Conservation (phyloP, 2,888 invertebrate genomes). For the Acleris emargana region DNA sequence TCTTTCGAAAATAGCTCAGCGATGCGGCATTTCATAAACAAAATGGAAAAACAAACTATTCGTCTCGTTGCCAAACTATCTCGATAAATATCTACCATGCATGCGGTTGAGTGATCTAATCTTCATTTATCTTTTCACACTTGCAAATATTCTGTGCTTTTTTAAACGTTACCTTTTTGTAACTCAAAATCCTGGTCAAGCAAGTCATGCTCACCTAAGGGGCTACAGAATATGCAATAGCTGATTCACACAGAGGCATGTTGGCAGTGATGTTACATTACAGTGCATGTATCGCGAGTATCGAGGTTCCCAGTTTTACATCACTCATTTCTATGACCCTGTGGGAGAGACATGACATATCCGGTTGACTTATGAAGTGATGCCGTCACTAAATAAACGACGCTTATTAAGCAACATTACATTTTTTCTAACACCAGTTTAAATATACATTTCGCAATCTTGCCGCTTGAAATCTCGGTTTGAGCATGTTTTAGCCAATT, state of each 20-base stretch:
- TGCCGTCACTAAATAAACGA: not conserved
- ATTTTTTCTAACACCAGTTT: not conserved
- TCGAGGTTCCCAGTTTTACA: no score
- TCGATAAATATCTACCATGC: slow-evolving; percentile 19
- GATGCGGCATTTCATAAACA: slow-evolving; percentile 60
- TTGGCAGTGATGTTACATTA: no score
- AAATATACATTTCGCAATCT: not conserved
- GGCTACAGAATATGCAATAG: no score
- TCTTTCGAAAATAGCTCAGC: slow-evolving; percentile 57
- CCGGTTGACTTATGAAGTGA: not conserved
- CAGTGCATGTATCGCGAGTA: no score
- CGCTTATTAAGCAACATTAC: not conserved
- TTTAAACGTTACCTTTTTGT: no score
- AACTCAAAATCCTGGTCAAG: no score
- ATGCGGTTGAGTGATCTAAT: slow-evolving; percentile 24
- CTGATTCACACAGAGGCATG: no score
- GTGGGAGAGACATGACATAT: not conserved
- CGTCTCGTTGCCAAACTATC: slow-evolving; percentile 25
- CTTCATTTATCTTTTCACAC: slow-evolving; percentile 19
- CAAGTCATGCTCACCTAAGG: no score
- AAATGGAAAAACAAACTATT: slow-evolving; percentile 39
- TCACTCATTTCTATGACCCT: slow-evolving; percentile 2
- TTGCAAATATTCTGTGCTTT: no score
- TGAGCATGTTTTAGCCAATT: no score
- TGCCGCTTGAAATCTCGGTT: no score